Conservation (phyloP, 2,797 vertebrate genomes). For the Anguilla megastoma region DNA sequence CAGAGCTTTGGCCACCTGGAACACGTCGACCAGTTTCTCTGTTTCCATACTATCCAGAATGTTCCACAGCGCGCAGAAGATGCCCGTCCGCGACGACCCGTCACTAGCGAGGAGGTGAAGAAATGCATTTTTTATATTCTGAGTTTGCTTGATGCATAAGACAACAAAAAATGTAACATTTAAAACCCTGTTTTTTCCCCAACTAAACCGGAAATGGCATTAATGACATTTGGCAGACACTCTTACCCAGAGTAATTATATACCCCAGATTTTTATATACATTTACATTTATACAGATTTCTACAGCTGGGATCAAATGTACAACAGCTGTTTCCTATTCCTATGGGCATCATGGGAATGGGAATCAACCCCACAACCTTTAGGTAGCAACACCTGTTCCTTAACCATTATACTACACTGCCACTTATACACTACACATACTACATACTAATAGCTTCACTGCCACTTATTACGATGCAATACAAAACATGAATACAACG, state of each 20-base stretch:
- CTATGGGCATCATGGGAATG: background rate
- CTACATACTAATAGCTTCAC: background rate
- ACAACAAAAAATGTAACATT: background rate
- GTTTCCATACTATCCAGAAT: constrained; percentile 84
- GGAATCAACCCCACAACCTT: background rate
- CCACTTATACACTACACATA: background rate
- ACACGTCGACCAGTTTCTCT: constrained; percentile 89
- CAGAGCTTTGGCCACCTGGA: constrained; percentile 86
- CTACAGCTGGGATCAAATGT: background rate
- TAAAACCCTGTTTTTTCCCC: background rate
- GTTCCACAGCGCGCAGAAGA: constrained; percentile 89
- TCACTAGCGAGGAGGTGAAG: constrained; percentile 65
- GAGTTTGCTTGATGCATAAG: background rate
- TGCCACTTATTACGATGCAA: background rate
- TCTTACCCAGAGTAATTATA: background rate
- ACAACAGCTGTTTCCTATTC: background rate
- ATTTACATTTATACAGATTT: background rate
- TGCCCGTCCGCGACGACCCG: constrained; percentile 82
- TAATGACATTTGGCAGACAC: background rate
- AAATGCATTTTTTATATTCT: background rate
- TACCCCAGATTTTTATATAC: background rate
- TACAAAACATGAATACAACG: background rate
- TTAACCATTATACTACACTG: background rate
- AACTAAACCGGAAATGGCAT: background rate
- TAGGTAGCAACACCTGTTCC: background rate